Base-by-base conservation (phyloP, 2,113 vertebrate species). In the Chionomys nivalis region DNA sequence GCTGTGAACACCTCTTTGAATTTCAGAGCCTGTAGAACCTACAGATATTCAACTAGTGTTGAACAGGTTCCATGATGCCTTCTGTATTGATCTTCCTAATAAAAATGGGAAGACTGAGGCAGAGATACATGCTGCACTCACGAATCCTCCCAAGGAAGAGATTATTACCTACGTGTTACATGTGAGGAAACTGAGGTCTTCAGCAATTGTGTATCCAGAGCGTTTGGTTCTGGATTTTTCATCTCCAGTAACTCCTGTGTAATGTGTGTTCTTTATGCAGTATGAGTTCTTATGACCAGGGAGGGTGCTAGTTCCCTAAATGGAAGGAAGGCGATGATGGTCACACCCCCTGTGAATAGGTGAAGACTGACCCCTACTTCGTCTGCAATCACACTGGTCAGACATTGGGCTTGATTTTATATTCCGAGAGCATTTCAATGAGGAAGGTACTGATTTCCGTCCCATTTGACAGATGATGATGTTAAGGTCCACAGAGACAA, bases 141-240 rank as follows among this genome's bases (percentile, higher is more conserved):
- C 77, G 52, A 94, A 49, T 92, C 36, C 28, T 83, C 49, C 23
- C 36, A 58, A 88, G 65, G 73, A 90, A 86, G 55, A 85, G 7
- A 79, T 68, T 55, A 31, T 23, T 39, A 42, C 23, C 77, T 93
- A 55, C 24, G 5, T 81, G 31, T 81, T 70, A 58, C 24, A 70
- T 24, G 55, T 70, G 49, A 90, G 65, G 58, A 87, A 44, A 85
- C 24, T 36, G 49, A 95, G 28, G 39, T 91, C 81, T 92, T 96
- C 5, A 44, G 81, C 91, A 91, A n/a, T 81, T n/a, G 31, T 17
- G 0, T 42, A 31, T 12, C 23, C 13, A 44, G 78, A 36, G 47
- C 16, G 1, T 39, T 93, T 9, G 31, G 17, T 76, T 31, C 9
- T 24, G 28, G 44, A 14, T 7, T 81, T 93, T 87, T 31, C 5